Conservation (phyloP, 2,888 invertebrate species). For the Orthonevra nobilis region DNA sequence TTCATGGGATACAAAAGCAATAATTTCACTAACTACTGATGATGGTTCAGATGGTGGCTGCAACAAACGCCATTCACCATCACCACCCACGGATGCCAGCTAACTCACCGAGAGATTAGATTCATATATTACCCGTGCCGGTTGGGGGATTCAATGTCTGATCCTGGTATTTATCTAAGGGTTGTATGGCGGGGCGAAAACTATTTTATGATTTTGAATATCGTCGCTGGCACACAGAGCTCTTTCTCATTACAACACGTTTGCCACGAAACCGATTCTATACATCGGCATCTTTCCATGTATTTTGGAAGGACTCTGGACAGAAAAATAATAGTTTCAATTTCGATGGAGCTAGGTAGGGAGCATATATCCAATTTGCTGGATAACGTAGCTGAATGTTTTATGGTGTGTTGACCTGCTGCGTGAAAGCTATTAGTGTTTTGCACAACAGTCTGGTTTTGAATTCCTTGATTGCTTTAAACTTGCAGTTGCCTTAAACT, state of each 20-base stretch:
- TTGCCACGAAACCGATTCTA: slow-evolving; percentile 13
- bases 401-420: too few species aligned
- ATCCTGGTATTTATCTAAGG: slow-evolving; percentile 68
- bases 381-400: slow-evolving; percentile 10
- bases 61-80: slow-evolving; percentile 26
- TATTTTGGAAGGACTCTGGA: slow-evolving; percentile 36
- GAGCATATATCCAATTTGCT: slow-evolving; percentile 27
- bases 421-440: too few species aligned
- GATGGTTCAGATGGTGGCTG: slow-evolving; percentile 64
- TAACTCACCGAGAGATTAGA: slow-evolving; percentile 66
- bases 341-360: slow-evolving; percentile 17
- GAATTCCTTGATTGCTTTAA: too few species aligned
- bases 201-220: slow-evolving; percentile 70
- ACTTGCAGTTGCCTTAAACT: too few species aligned
- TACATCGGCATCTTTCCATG: too few species aligned
- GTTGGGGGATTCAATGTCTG: slow-evolving; percentile 66
- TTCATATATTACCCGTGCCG: slow-evolving; percentile 57
- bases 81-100: slow-evolving; percentile 35
- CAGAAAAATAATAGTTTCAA: slow-evolving; percentile 52
- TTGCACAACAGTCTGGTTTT: too few species aligned
- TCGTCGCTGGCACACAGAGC: slow-evolving; percentile 45
- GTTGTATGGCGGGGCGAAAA: slow-evolving; percentile 44
- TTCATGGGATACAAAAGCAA: slow-evolving; percentile 67
- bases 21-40: slow-evolving; percentile 66
- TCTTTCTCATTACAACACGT: slow-evolving; percentile 18